Evolutionary conservation across 2,797 vertebrate species (phyloP).

Genomic region (Enteromius thamalakanensis): DNA sequence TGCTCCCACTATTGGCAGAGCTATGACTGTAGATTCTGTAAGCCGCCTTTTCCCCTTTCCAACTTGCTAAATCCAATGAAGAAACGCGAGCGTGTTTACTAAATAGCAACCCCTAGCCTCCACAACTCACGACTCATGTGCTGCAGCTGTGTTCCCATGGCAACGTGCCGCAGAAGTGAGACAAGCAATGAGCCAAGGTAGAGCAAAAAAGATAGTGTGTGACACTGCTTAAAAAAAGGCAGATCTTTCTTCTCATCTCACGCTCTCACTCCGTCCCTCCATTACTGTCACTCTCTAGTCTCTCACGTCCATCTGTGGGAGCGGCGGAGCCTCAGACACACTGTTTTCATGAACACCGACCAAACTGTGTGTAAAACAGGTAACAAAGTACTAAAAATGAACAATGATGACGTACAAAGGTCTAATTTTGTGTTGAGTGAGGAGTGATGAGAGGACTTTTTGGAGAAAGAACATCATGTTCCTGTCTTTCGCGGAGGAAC

Average conservation of each 20-base stretch:
- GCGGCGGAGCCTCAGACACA: not conserved
- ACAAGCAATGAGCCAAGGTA: slow-evolving; percentile 57
- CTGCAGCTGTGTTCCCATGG: slow-evolving; percentile 63
- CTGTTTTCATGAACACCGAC: not conserved
- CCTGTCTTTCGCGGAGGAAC: slow-evolving; percentile 27
- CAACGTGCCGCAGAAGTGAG: slow-evolving; percentile 59
- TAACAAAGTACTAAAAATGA: not conserved
- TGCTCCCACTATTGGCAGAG: slow-evolving; percentile 24
- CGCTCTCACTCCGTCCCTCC: slow-evolving; percentile 1
- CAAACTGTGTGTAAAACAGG: slow-evolving; percentile 10
- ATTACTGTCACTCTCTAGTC: slow-evolving; percentile 28
- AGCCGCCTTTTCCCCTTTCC: slow-evolving; percentile 6
- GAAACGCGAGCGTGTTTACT: slow-evolving; percentile 57
- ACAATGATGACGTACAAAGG: not conserved
- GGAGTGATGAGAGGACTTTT: not conserved
- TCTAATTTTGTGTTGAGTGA: not conserved
- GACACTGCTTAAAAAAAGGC: slow-evolving; percentile 39
- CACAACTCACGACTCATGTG: slow-evolving; percentile 57
- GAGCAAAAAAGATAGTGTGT: slow-evolving; percentile 46
- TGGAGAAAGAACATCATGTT: slow-evolving; percentile 36
- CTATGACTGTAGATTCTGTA: not conserved
- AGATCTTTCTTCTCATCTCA: slow-evolving; percentile 27
- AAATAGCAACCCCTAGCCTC: slow-evolving; percentile 58
- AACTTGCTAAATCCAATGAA: slow-evolving; percentile 50
- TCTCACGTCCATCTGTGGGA: not conserved